Base-by-base conservation (phyloP, 2,888 invertebrate genomes). In the Drosophila emarginata region DNA sequence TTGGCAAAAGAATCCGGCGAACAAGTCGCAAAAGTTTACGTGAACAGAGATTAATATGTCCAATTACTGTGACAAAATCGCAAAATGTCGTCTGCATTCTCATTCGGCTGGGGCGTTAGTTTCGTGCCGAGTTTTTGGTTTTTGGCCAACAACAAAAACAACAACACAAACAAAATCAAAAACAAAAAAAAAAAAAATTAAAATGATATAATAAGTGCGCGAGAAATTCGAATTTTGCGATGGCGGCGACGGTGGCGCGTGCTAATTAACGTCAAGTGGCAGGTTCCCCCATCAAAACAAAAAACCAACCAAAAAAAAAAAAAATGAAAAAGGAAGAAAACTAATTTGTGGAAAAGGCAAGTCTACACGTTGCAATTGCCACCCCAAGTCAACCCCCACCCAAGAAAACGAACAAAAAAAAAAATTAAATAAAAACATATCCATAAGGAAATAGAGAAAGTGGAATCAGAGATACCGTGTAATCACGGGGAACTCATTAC, bases 11-110 rank as follows among this genome's bases (percentile, higher is more conserved):
- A 68, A 81, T 74, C 61, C 45, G 45, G 26, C 54, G 18, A 39
- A 26, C 45, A 45, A 45, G 45, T 45, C 45, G 45, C 45, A 74
- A 67, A 76, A 76, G 72, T 87, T 78, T 75, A 87, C 77, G 87
- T 66, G 82, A 89, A 89, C 83, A 87, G 87, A 90, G 91, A 91
- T 91, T 91, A 91, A 91, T 91, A 89, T 90, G 91, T 91, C 91
- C 91, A 91, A 91, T 91, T 91, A 91, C 90, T 91, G 89, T 89
- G 89, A 89, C 90, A 86, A 91, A 91, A 90, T 89, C 87, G 89
- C 79, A 83, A 89, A 89, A 89, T 90, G 90, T 87, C 79, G 87
- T 79, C 79, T 80, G 88, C 87, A 68, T 86, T 70, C 72, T 67
- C 71, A 67, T 67, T 45, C 45, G 45, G 45, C 45, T 45, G 45